Percentiles rank a stretch among this genome's conserved stretches.
These are phyloP conservation scores for Menura novaehollandiae DNA, from an alignment of 2,113 vertebrate genomes.

Conservation along the genomic window DNA sequence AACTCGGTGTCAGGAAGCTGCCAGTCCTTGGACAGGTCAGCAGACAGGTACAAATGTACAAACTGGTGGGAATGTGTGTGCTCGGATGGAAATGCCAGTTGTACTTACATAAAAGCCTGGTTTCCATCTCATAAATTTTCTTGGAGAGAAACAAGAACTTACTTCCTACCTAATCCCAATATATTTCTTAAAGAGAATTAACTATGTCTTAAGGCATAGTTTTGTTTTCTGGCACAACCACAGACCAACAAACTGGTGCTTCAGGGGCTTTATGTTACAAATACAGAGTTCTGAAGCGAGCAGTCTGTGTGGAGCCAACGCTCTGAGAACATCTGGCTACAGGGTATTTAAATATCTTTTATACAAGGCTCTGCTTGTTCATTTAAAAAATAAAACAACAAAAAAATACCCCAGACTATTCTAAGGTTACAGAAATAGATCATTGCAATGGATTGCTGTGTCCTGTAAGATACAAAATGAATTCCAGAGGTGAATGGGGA, in stretches of 20 bases:
- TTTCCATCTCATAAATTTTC: neutral
- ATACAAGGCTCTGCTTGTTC: conserved; percentile 3
- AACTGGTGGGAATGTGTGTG: neutral
- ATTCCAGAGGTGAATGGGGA: neutral
- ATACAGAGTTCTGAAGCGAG: neutral
- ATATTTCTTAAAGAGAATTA: neutral
- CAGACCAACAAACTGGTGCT: neutral
- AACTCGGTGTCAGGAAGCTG: conserved; percentile 94
- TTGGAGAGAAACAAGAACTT: neutral
- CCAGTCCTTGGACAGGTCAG: conserved; percentile 93
- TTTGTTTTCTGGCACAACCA: conserved; percentile 1
- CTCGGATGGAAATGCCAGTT: neutral
- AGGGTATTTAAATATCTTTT: neutral
- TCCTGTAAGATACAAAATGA: neutral
- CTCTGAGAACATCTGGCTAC: conserved; percentile 3
- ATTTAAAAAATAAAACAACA: neutral
- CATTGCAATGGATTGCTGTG: neutral
- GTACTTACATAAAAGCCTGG: neutral
- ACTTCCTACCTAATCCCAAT: neutral
- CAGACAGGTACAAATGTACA: conserved; percentile 82
- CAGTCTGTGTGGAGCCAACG: neutral
- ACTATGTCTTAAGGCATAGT: neutral
- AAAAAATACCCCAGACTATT: neutral
- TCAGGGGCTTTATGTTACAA: neutral
- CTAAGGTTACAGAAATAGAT: neutral